Base-by-base conservation (phyloP, 2,113 vertebrate genomes). In the Amphiprion ocellaris region DNA sequence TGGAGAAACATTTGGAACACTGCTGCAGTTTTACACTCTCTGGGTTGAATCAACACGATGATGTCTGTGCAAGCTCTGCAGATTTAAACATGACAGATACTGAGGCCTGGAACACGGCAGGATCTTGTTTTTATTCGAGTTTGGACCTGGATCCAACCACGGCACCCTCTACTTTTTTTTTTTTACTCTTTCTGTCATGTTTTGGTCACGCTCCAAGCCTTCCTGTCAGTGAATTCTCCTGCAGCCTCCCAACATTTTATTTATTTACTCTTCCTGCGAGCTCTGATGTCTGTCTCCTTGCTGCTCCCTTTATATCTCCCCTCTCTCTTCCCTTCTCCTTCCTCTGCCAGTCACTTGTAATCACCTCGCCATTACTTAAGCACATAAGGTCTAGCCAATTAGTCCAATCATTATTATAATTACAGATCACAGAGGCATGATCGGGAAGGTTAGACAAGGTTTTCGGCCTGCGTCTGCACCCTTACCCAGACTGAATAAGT, bases 361-460 rank as follows among this genome's bases (percentile, higher is more conserved):
- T 86, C 71, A 65, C 39, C 52, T 63, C 21, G 4, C 52, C 53
- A 65, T 83, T 80, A 63, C 80, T 49, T 52, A 11, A 1, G 64
- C 82, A 24, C 85, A 72, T 61, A 71, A 62, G 81, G 79, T 65
- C 74, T 23, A 10, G 60, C 70, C 89, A 87, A 92, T 92, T 87
- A 87, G 74, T 58, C 33, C 50, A 53, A 69, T 90, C 77, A 77
- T 82, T 79, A 56, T 87, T 69, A 47, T 87, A 89, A 91, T 90
- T 77, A 77, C 78, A 61, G 71, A 87, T 90, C 56, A 82, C 64
- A 78, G 79, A 64, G 82, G 68, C 54, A 19, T 59, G 67, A 69
- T 66, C 28, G 26, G 61, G 82, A 84, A 87, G 86, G 86, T 87
- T 76, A 75, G 67, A 56, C 46, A 71, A 85, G 86, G 77, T 82